Evolutionary conservation across 2,797 vertebrate species (phyloP).

Genomic region (Apodemus agrarius): DNA sequence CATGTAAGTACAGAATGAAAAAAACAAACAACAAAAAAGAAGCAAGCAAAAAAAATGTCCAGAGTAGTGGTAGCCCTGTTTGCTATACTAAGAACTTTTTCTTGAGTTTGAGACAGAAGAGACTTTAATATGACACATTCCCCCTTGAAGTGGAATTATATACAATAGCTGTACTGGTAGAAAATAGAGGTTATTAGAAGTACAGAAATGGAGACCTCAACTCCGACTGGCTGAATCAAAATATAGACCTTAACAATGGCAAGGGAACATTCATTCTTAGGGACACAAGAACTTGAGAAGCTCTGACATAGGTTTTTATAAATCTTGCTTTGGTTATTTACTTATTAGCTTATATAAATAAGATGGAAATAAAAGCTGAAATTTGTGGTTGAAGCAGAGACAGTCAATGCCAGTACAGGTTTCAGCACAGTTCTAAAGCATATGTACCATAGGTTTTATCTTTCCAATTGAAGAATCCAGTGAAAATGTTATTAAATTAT

Average conservation of each 20-base stretch:
- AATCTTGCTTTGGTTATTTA: neutral
- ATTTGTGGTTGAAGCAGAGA: neutral
- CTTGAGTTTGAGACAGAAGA: neutral
- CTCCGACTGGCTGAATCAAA: neutral
- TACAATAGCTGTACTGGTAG: neutral
- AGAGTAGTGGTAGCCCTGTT: rapidly evolving
- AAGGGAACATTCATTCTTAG: neutral
- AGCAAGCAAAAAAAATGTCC: neutral
- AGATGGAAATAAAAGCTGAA: neutral
- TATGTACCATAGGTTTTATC: neutral
- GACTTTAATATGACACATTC: neutral
- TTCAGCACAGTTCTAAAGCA: neutral
- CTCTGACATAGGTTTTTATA: neutral
- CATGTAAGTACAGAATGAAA: neutral
- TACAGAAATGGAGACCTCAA: neutral
- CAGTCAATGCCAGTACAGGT: neutral
- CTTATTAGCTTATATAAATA: slow-evolving; percentile 16
- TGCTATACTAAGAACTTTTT: neutral
- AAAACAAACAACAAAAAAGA: neutral
- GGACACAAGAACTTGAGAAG: neutral
- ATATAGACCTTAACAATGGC: neutral
- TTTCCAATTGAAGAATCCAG: neutral
- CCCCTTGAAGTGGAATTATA: neutral
- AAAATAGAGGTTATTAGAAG: neutral
- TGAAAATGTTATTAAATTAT: slow-evolving; percentile 41